Evolutionary conservation across 2,888 invertebrate species (phyloP), one percentile per base, ranked within the genome.

Genomic region (Unio delphinus): DNA sequence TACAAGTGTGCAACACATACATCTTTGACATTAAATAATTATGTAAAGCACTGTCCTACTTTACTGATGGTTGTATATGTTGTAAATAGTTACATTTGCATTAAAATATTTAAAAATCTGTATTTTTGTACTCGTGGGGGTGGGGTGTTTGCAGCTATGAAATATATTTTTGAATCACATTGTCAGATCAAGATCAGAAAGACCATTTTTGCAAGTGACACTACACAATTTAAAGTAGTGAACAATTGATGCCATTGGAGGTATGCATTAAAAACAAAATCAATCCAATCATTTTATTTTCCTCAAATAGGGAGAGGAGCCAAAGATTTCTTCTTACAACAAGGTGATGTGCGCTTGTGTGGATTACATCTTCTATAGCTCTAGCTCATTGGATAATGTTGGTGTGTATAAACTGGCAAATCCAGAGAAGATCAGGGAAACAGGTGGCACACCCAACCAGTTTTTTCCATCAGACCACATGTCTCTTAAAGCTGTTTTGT

Each of bases 401-500:
- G 87, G 86, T 15, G 86, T 88, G 15, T 74, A 84, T 45, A 76
- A 81, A 70, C 78, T 81, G 4, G 76, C 84, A 4, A 65, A 82
- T 30, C 72, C 78, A 59, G 70, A 75, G 20, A 75, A 69, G 30
- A 72, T 87, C 28, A 76, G 76, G 61, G 79, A 72, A 30, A 81
- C 80, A 4, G 80, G 83, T 6, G 85, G 86, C 15, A 82, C 86
- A 64, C 89, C 89, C 17, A 82, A 80, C 69, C 61, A 66, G 26
- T 74, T 76, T 69, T 87, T 86, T 76, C 89, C 89, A 58, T 89
- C 89, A n/a, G 89, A 89, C 74, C 89, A 89, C 71, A 74, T 89
- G 58, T 89, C 89, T 26, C 67, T 88, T 62, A 88, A 88, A 70
- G 85, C 88, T 55, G 79, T 78, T 55, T 74, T 86, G 54, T 74